Evolutionary conservation across 2,888 invertebrate genomes (phyloP), one percentile per base, ranked within the genome.

Genomic region (Agonum fuliginosum): DNA sequence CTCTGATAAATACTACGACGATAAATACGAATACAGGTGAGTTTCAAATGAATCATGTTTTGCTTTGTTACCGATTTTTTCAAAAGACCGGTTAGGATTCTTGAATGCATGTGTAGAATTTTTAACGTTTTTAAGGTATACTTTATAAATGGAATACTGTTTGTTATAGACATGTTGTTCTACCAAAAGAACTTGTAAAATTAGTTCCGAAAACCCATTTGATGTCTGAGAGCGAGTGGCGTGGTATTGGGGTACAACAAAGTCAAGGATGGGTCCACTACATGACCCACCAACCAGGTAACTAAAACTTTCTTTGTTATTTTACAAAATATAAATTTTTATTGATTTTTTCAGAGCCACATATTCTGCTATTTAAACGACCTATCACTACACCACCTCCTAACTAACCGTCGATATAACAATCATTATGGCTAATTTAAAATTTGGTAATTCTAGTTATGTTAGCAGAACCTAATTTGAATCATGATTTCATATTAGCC

Each of bases 251-350:
- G 0, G 97, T 98, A 0, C 97, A 97, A 86, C 98, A 98, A 86
- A 97, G 97, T 83, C 94, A 95, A 82, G 98, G 98, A 69, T 98
- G 98, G 98, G 91, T 96, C 10, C 98, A 98, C 87, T 98, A 98
- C 83, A 97, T 98, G 97, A 94, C 93, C 80, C 98, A 98, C 87
- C 92, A 94, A 83, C 98, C 98, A 85, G 96, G 96, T 95, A 87
- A 83, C 2, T 12, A 27, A 46, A 0, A 46, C 1, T 37, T 37
- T n/a, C 2, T 3, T 37, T 3, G 10, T 37, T 8, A 37, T 37
- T 10, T n/a, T 37, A 6, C 12, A 3, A n/a, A 10, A 3, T 1
- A n/a, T 8, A n/a, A 10, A 3, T 1, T 37, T 37, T 37, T 37
- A 0, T 37, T 37, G 10, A 3, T 3, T 43, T 5, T 89, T 90